A percentile compares a stretch with the other conserved stretches of the same genome.
Evolutionary conservation across 1,140 invertebrate species (phyloP).

Genomic region (Parapsyche elsis): DNA sequence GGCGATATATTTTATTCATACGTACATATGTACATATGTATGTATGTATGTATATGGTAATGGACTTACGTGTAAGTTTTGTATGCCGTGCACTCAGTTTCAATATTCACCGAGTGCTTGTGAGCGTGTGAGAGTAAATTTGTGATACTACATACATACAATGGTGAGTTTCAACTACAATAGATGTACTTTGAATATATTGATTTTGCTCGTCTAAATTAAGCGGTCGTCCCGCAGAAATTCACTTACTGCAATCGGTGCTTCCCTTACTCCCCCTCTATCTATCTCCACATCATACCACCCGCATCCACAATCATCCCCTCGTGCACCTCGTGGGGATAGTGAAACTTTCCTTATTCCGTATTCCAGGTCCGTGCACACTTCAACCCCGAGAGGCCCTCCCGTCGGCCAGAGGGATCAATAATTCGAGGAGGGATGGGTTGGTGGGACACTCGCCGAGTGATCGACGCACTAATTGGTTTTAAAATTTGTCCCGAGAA

Average conservation of each 20-base stretch:
- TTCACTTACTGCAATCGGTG: slow-evolving; percentile 27
- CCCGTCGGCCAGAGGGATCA: neutral
- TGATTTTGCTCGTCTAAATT: slow-evolving; percentile 4
- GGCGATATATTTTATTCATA: too few relatives aligned
- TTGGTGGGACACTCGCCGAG: neutral
- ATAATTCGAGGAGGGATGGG: neutral
- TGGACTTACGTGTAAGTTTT: too few relatives aligned
- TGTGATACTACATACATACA: neutral
- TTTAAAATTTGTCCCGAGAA: slow-evolving; percentile 49
- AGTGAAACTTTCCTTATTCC: slow-evolving; percentile 13
- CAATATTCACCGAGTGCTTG: too few relatives aligned
- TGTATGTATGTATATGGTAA: too few relatives aligned
- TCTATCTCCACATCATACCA: too few relatives aligned
- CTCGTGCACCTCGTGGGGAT: neutral
- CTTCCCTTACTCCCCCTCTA: too few relatives aligned
- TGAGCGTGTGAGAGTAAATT: too few relatives aligned
- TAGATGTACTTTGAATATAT: neutral
- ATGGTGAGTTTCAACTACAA: neutral
- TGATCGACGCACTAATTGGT: slow-evolving; percentile 50
- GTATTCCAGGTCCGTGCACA: neutral
- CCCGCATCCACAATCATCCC: neutral
- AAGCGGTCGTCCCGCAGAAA: slow-evolving; percentile 13
- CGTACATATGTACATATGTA: too few relatives aligned
- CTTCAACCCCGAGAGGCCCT: neutral
- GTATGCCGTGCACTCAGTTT: too few relatives aligned